Percentiles rank a stretch among this genome's conserved stretches.
Evolutionary conservation across 2,797 vertebrate species (phyloP).

Genomic region (Garrulus glandarius): DNA sequence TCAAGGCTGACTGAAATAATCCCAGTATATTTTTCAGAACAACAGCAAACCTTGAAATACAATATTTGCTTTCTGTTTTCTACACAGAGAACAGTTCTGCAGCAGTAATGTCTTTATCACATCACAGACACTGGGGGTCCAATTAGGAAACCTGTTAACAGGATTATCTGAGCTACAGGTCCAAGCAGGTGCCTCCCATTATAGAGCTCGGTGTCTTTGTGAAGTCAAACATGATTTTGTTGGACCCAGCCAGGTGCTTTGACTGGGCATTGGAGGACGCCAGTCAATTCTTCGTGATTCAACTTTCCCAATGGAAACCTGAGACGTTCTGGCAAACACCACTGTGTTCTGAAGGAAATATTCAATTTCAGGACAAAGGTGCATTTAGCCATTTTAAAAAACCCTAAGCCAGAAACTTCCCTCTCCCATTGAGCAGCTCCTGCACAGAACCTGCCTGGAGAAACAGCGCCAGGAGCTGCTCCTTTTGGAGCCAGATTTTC

Average conservation of each 20-base stretch:
- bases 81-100: neutral
- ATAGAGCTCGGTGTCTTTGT: neutral
- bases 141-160: neutral
- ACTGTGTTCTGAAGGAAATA: neutral
- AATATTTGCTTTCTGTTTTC: neutral
- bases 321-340: neutral
- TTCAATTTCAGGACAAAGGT: conserved; percentile 23
- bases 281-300: neutral
- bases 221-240: neutral
- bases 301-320: conserved; percentile 6
- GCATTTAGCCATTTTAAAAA: neutral
- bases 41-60: neutral
- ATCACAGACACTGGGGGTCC: neutral
- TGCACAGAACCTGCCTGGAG: neutral
- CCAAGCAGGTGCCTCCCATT: neutral
- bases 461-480: neutral
- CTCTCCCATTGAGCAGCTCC: neutral
- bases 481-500: neutral
- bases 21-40: neutral
- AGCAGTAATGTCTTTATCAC: neutral
- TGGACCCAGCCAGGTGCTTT: neutral
- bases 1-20: neutral
- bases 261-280: neutral
- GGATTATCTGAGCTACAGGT: neutral
- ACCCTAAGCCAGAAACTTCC: neutral